Evolutionary conservation across 2,888 invertebrate genomes (phyloP).

Genomic region (Flexamia atlantica): DNA sequence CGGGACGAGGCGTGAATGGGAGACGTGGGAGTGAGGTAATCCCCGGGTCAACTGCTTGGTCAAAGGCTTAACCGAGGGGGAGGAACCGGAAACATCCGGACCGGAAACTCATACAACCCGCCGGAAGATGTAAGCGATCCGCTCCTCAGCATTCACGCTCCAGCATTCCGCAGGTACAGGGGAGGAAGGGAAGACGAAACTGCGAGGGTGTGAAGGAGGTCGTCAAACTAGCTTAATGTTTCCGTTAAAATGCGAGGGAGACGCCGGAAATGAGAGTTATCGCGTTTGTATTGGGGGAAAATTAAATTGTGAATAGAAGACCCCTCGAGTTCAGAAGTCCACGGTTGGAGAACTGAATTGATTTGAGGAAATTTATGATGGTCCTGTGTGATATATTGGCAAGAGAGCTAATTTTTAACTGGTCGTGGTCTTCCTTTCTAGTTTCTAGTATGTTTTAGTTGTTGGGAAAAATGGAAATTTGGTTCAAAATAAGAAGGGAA

Average conservation of each 20-base stretch:
- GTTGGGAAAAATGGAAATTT: too few species aligned
- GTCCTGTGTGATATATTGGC: too few species aligned
- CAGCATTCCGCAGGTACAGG: slow-evolving; percentile 28
- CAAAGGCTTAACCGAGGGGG: slow-evolving; percentile 44
- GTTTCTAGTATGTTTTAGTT: too few species aligned
- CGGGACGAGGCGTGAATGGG: neutral
- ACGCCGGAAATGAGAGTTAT: neutral
- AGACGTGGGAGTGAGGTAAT: slow-evolving; percentile 40
- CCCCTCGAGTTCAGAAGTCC: too few species aligned
- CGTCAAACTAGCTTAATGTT: slow-evolving; percentile 11
- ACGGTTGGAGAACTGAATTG: too few species aligned
- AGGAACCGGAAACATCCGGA: slow-evolving; percentile 45
- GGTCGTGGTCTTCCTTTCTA: too few species aligned
- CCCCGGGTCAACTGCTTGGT: slow-evolving; percentile 24
- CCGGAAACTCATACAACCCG: slow-evolving; percentile 42
- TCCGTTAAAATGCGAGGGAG: neutral
- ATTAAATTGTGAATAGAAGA: too few species aligned
- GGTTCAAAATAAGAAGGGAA: too few species aligned
- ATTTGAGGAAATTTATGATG: too few species aligned
- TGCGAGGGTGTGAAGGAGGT: slow-evolving; percentile 25
- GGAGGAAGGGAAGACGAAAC: slow-evolving; percentile 38
- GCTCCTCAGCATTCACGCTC: slow-evolving; percentile 37
- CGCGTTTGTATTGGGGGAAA: neutral
- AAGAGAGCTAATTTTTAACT: too few species aligned
- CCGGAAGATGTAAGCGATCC: slow-evolving; percentile 49